Evolutionary conservation across 1,140 invertebrate genomes (phyloP).

Genomic region (Pectinophora gossypiella): DNA sequence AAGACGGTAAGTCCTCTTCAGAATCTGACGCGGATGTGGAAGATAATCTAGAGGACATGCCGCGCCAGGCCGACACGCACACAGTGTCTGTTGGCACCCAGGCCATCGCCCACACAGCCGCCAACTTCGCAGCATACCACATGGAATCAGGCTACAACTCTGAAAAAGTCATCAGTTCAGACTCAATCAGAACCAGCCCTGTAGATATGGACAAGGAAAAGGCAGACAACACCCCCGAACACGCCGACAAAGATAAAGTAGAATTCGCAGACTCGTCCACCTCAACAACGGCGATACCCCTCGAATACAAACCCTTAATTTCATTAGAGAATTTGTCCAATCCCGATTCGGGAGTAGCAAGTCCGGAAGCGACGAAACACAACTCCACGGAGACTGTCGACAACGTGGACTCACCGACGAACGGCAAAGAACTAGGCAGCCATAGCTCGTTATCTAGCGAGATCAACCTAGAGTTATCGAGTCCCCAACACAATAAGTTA

Average conservation of each 20-base stretch:
- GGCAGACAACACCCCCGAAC: constrained; percentile 73
- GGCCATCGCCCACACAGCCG: constrained; percentile 53
- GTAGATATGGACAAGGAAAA: constrained; percentile 73
- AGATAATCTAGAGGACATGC: constrained; percentile 82
- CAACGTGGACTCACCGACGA: constrained; percentile 64
- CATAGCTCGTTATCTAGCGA: constrained; percentile 75
- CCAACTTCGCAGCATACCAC: constrained; percentile 66
- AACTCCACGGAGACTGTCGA: constrained; percentile 71
- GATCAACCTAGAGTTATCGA: constrained; percentile 73
- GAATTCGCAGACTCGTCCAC: constrained; percentile 38
- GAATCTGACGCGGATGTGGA: constrained; percentile 88
- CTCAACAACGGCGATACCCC: constrained; percentile 42
- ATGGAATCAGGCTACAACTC: constrained; percentile 84
- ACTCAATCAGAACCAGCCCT: constrained; percentile 73
- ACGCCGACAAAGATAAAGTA: constrained; percentile 72
- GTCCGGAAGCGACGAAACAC: constrained; percentile 74
- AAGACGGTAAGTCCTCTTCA: constrained; percentile 76
- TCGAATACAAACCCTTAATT: constrained; percentile 61
- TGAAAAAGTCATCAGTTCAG: constrained; percentile 77
- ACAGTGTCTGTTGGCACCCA: constrained; percentile 35
- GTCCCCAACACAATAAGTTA: constrained; percentile 49
- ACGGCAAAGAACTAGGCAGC: constrained; percentile 63
- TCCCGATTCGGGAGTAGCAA: constrained; percentile 76
- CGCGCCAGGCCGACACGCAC: constrained; percentile 43
- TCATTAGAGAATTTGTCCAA: constrained; percentile 64